Conservation (phyloP, 1,140 invertebrate genomes). For the Atopsyche davidsoni region DNA sequence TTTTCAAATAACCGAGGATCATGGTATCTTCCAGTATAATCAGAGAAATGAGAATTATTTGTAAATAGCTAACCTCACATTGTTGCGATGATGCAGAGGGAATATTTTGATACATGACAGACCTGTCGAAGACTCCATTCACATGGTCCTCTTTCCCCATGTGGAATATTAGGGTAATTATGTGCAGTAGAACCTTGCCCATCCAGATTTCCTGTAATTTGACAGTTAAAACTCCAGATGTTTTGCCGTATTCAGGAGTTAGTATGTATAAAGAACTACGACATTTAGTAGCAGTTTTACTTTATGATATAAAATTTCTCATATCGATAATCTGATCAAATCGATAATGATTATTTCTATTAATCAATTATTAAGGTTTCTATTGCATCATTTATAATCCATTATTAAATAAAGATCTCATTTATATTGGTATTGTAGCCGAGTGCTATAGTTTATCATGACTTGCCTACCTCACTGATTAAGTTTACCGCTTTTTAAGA, state of each 20-base stretch:
- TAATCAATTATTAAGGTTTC: background rate
- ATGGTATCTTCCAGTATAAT: background rate
- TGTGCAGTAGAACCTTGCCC: too few species aligned
- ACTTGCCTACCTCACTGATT: conserved; percentile 28
- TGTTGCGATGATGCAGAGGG: conserved; percentile 8
- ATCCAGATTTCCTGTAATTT: too few species aligned
- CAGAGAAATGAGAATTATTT: background rate
- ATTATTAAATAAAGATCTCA: conserved; percentile 26
- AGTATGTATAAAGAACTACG: too few species aligned
- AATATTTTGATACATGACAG: conserved; percentile 13
- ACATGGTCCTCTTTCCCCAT: background rate
- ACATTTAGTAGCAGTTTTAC: too few species aligned
- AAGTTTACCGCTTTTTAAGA: conserved; percentile 21
- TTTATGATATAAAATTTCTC: too few species aligned
- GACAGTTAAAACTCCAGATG: too few species aligned
- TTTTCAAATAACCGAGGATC: too few species aligned
- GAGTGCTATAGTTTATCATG: conserved; percentile 24
- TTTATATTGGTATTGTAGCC: conserved; percentile 26
- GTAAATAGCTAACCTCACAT: background rate
- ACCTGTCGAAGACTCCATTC: conserved; percentile 16
- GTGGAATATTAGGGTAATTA: background rate
- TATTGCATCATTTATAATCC: conserved; percentile 1
- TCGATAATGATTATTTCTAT: background rate
- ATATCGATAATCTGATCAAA: too few species aligned
- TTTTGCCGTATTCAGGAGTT: too few species aligned